Evolutionary conservation across 1,140 invertebrate genomes (phyloP), one percentile per base, ranked within the genome.

Genomic region (Eufriesea mexicana): DNA sequence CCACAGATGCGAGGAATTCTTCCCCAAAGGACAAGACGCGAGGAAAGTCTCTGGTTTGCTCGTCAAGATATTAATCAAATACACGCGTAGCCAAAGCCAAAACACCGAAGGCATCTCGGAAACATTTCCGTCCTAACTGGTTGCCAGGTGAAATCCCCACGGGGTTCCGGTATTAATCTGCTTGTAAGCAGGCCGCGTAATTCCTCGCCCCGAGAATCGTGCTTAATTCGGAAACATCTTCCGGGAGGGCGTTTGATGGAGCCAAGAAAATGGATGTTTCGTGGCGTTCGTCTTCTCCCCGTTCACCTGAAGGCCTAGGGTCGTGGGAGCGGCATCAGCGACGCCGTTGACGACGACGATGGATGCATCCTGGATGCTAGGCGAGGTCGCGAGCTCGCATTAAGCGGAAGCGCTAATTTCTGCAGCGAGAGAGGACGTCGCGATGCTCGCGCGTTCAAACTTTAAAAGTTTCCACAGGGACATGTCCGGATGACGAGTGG

Each of bases 401-500:
- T 84, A 84, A 79, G 59, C 59, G 66, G 73, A 83, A 55, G 35
- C 68, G 85, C 76, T 87, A 86, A 87, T 87, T 84, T 86, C 75
- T 62, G 47, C 35, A 35, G 51, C 28, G 51, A 20, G 51, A 47
- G 51, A 59, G 73, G 10, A 49, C 83, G 54, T 64, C 42, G 75
- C n/a, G n/a, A n/a, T n/a, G n/a, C n/a, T n/a, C n/a, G 8, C 45
- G 49, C 42, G 62, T 47, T 67, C 66, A 61, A 87, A 87, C 66
- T 87, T 80, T 79, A 85, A 84, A 86, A 76, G 67, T 86, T 76
- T 76, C 81, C 81, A 55, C 25, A 20, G 76, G 76, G 76, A 87
- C 49, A 76, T 77, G 54, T 79, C 61, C 9, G 28, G 25, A 42
- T 16, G n/a, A 54, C 9, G 54, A 67, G n/a, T 55, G 49, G 47